phyloP scores from a whole-genome alignment of 1,140 invertebrate species.

The Drosophila yakuba region DNA sequence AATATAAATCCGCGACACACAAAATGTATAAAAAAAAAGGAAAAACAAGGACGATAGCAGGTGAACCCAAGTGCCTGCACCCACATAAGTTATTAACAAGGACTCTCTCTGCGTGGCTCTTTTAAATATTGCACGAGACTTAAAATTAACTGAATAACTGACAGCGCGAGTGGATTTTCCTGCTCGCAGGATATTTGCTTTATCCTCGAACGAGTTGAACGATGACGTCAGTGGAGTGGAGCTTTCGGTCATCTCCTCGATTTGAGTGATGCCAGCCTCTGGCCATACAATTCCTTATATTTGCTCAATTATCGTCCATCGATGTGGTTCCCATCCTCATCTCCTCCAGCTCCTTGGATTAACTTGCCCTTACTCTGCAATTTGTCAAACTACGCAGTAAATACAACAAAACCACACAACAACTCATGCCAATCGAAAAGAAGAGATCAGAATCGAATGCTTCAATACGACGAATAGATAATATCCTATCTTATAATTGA shows the following conservation, averaged over 20 bases:
- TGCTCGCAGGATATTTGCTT: constrained; percentile 5
- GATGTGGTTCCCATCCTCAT: neutral
- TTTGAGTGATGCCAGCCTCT: constrained; percentile 38
- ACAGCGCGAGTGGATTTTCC: constrained; percentile 26
- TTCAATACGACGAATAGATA: neutral
- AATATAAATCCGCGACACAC: constrained; percentile 30
- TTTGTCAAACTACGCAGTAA: constrained; percentile 60
- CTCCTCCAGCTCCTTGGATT: constrained; percentile 25
- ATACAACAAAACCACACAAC: constrained; percentile 30
- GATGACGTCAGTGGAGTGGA: constrained; percentile 21
- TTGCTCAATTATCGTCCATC: constrained; percentile 29
- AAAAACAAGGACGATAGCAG: constrained; percentile 4
- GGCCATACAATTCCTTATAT: constrained; percentile 44
- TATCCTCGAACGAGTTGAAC: constrained; percentile 4
- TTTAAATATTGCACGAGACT: constrained; percentile 27
- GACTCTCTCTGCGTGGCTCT: constrained; percentile 5
- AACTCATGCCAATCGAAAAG: constrained; percentile 27
- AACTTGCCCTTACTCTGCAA: constrained; percentile 51
- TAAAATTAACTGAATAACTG: constrained; percentile 44
- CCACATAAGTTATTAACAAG: constrained; percentile 64
- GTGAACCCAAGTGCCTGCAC: constrained; percentile 46
- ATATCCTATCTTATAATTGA: neutral
- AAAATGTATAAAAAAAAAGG: neutral
- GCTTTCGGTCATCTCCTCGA: neutral
- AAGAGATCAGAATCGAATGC: neutral